Evolutionary conservation across 2,113 vertebrate species (phyloP), one percentile per base, ranked within the genome.

Genomic region (Cyprinodon variegatus): DNA sequence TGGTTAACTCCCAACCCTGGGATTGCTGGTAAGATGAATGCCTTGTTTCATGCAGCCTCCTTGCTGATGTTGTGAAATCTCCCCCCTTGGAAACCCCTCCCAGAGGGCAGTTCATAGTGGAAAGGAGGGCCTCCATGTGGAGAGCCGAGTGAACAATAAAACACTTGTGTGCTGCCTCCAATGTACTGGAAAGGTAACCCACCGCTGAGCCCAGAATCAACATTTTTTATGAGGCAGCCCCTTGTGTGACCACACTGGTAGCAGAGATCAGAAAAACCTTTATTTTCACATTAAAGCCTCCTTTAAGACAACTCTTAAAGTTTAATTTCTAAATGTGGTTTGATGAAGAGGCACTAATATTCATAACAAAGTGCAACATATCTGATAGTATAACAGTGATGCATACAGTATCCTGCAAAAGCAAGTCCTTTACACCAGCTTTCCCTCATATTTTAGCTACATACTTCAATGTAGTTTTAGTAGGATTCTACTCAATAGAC

Each of bases 61-160:
- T 50, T 61, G 20, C 13, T 65, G 40, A 68, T 65, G 64, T 38
- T 39, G 38, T 6, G 46, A 74, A 69, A 45, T 41, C 63, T 68
- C 64, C 61, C 64, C n/a, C 45, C 59, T 71, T 4, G 59, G 50
- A 14, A 65, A 61, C 60, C 6, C 45, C 76, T 75, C 68, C 70
- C 57, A 11, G 74, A 11, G 68, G 78, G 76, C 65, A 38, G 2
- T 1, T 12, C 37, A 15, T 68, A 4, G 67, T 57, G 83, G 76
- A 74, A 78, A 86, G 22, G 46, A 78, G 82, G 29, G 45, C 78
- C 89, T 84, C 80, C 77, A 65, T 4, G 43, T 29, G 71, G 82
- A 66, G 72, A 79, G 53, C 61, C 59, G 77, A 8, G 46, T 11
- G 79, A 74, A 93, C 85, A 93, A 83, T 88, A 72, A 78, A 36